These are phyloP conservation scores for Oikopleura vanhoeffeni DNA, from an alignment of 23 tunicate species.

Conservation along the genomic window DNA sequence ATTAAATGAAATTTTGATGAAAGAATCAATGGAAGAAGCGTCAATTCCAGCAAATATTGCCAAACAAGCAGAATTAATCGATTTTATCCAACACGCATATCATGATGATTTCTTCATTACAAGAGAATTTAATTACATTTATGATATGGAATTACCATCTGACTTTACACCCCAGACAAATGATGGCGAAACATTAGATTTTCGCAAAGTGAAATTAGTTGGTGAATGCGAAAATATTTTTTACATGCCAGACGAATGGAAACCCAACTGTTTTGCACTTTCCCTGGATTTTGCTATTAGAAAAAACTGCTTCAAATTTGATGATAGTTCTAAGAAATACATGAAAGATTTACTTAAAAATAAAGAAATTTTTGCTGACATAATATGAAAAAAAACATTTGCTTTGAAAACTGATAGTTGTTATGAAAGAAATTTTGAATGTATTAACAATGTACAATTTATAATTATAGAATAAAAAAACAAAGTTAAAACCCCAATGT, in stretches of 20 bases:
- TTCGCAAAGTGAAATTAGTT: slow-evolving; percentile 37
- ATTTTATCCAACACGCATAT: slow-evolving; percentile 26
- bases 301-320: too few relatives aligned
- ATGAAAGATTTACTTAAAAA: too few relatives aligned
- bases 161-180: slow-evolving; percentile 42
- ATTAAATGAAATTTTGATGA: slow-evolving; percentile 47
- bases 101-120: slow-evolving; percentile 44
- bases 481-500: too few relatives aligned
- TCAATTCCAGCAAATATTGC: slow-evolving; percentile 49
- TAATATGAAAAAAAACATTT: too few relatives aligned
- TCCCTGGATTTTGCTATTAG: slow-evolving; percentile 57
- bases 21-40: slow-evolving; percentile 87
- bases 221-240: slow-evolving; percentile 20
- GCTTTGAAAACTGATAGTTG: too few relatives aligned
- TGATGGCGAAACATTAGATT: slow-evolving; percentile 71
- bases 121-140: slow-evolving; percentile 62
- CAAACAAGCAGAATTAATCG: slow-evolving; percentile 17
- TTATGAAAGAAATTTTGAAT: too few relatives aligned
- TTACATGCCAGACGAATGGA: slow-evolving; percentile 29
- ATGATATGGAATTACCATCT: slow-evolving; percentile 61
- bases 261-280: slow-evolving; percentile 80
- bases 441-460: too few relatives aligned
- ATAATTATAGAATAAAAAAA: too few relatives aligned
- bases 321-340: too few relatives aligned
- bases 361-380: too few relatives aligned